Evolutionary conservation across 2,797 vertebrate species (phyloP), one percentile per base, ranked within the genome.

Genomic region (Selene dorsalis): DNA sequence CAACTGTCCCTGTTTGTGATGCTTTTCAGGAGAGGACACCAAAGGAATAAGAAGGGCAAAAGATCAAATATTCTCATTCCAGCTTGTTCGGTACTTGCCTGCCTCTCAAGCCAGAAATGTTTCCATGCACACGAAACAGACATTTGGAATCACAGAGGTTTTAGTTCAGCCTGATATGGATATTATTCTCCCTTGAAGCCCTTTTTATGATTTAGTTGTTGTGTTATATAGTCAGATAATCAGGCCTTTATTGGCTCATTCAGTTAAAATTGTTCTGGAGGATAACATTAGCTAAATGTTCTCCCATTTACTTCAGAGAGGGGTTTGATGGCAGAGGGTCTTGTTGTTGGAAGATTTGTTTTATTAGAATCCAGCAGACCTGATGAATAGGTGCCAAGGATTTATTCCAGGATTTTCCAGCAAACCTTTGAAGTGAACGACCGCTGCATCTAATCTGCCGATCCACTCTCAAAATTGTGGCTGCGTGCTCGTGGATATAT

Each of bases 401-500:
- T 91, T 88, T 88, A 87, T 90, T 43, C 62, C 75, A 26, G 28
- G 77, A 77, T 85, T 84, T 86, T 85, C 71, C 75, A 77, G 75
- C 56, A 62, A 69, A 73, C 84, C 83, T 93, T 91, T 92, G 85
- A 90, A 80, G 88, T 87, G 48, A 71, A 61, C 41, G 5, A 80
- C 80, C 11, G 35, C 84, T 77, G 63, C 77, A 60, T 88, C 83
- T 87, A 69, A 75, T 86, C 81, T 83, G 59, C 76, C 10, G 62
- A 72, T 83, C 80, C 69, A 30, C 64, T 6, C 76, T 84, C 69
- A 64, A 88, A 84, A 84, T 67, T 81, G 77, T 77, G 64, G 83
- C 82, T 39, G 43, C 2, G 26, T 74, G 69, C 26, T 69, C 43
- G 72, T 69, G 73, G 72, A 71, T 89, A 62, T 88, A 77, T 91